A percentile compares a stretch with the other conserved stretches of the same genome.
Evolutionary conservation across 2,888 invertebrate species (phyloP).

Genomic region (Limnephilus auricula): DNA sequence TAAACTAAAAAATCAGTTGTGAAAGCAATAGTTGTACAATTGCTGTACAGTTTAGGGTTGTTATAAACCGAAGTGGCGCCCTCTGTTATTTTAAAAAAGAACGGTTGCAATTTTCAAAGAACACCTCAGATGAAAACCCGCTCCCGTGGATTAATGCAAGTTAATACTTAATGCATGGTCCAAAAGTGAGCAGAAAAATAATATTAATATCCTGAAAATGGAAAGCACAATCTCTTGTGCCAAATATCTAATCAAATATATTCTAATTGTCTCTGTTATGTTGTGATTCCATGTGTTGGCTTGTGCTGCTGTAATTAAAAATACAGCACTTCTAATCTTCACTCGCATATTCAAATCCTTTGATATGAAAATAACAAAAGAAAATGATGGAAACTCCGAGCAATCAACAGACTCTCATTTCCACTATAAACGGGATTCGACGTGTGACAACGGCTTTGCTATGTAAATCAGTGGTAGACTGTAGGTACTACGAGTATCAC

Average conservation of each 20-base stretch:
- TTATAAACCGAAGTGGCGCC: too few relatives aligned
- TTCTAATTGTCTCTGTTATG: background rate
- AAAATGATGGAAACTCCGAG: background rate
- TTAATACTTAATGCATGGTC: too few relatives aligned
- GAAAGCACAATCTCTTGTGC: too few relatives aligned
- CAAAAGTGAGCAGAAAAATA: background rate
- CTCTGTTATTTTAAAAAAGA: too few relatives aligned
- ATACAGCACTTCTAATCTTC: background rate
- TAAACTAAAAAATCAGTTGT: background rate
- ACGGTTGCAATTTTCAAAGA: too few relatives aligned
- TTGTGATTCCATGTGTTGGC: background rate
- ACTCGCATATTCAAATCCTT: background rate
- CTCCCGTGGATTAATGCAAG: too few relatives aligned
- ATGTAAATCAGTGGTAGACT: slow-evolving; percentile 6
- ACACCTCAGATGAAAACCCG: too few relatives aligned
- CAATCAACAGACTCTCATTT: slow-evolving; percentile 11
- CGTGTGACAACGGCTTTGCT: slow-evolving; percentile 30
- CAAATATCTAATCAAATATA: background rate
- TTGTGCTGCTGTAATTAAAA: background rate
- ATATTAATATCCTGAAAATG: background rate
- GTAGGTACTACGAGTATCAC: background rate
- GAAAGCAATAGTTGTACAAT: background rate
- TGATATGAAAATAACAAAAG: slow-evolving; percentile 5
- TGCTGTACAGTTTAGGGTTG: background rate
- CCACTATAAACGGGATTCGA: background rate